Evolutionary conservation across 2,113 vertebrate species (phyloP).

Genomic region (Albula goreensis): DNA sequence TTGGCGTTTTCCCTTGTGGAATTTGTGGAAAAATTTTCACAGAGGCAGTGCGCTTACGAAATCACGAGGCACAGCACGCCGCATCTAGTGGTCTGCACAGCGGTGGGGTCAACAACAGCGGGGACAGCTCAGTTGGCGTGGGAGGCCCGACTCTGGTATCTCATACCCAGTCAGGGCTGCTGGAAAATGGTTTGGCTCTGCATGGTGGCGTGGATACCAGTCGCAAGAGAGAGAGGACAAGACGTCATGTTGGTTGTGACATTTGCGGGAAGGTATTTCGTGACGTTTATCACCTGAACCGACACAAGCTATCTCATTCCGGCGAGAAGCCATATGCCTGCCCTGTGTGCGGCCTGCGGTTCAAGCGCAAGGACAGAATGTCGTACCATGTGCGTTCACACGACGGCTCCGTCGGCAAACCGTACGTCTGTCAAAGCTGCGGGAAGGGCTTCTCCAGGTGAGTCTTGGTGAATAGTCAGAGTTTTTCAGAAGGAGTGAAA

Average conservation of each 20-base stretch:
- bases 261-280: slow-evolving; percentile 98
- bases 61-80: slow-evolving; percentile 93
- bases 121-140: slow-evolving; percentile 44
- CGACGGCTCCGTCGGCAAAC: slow-evolving; percentile 96
- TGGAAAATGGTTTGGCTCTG: slow-evolving; percentile 80
- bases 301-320: slow-evolving; percentile 97
- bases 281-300: slow-evolving; percentile 97
- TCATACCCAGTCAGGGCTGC: slow-evolving; percentile 69
- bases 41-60: slow-evolving; percentile 86
- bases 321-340: slow-evolving; percentile 98
- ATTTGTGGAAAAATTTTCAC: slow-evolving; percentile 93
- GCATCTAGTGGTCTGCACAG: slow-evolving; percentile 43
- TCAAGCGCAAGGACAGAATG: slow-evolving; percentile 98
- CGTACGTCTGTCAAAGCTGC: slow-evolving; percentile 98
- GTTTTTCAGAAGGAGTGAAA: no score
- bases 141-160: slow-evolving; percentile 52
- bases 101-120: slow-evolving; percentile 68
- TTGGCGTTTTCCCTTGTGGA: slow-evolving; percentile 83
- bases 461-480: slow-evolving; percentile 50
- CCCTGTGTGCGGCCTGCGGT: slow-evolving; percentile 91
- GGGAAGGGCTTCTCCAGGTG: slow-evolving; percentile 98
- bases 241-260: slow-evolving; percentile 96
- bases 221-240: slow-evolving; percentile 89
- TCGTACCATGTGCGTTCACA: slow-evolving; percentile 97
- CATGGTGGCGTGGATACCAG: slow-evolving; percentile 76